Percentiles rank a stretch among this genome's conserved stretches.
Conservation (phyloP, 1,140 invertebrate genomes). For the Pinna nobilis region DNA sequence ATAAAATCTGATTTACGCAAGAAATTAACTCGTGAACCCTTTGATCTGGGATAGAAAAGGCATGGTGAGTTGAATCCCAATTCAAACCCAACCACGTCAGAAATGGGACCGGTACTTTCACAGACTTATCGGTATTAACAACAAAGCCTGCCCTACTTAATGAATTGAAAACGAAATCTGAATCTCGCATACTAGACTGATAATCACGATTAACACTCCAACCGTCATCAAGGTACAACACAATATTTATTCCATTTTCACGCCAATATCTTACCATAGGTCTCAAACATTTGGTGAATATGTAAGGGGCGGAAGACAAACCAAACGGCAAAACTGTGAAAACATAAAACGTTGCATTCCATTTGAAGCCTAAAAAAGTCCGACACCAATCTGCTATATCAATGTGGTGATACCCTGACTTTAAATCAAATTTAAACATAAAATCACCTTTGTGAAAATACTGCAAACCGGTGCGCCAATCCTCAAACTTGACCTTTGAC, state of each 20-base stretch:
- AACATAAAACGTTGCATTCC: conserved; percentile 16
- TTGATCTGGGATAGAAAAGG: not conserved
- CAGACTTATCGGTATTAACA: conserved; percentile 16
- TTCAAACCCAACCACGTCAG: conserved; percentile 20
- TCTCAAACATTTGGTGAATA: conserved; percentile 32
- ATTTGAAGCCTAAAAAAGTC: conserved; percentile 24
- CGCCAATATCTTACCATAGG: conserved; percentile 33
- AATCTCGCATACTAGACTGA: not conserved
- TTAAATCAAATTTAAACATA: conserved; percentile 36
- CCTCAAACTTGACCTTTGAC: conserved; percentile 27
- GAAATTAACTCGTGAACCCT: not conserved
- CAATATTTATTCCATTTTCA: conserved; percentile 12
- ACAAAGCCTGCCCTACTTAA: conserved; percentile 27
- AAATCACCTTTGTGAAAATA: conserved; percentile 22
- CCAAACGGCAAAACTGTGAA: conserved; percentile 34
- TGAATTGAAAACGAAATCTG: conserved; percentile 11
- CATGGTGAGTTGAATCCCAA: conserved; percentile 3
- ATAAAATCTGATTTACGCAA: not conserved
- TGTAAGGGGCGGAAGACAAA: conserved; percentile 19
- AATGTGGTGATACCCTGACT: conserved; percentile 30
- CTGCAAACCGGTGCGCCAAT: conserved; percentile 4
- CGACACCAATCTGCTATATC: conserved; percentile 6
- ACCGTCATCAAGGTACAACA: conserved; percentile 37
- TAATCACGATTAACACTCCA: not conserved
- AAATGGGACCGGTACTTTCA: not conserved